Conservation (phyloP, 2,113 vertebrate species). For the Xiphias gladius region DNA sequence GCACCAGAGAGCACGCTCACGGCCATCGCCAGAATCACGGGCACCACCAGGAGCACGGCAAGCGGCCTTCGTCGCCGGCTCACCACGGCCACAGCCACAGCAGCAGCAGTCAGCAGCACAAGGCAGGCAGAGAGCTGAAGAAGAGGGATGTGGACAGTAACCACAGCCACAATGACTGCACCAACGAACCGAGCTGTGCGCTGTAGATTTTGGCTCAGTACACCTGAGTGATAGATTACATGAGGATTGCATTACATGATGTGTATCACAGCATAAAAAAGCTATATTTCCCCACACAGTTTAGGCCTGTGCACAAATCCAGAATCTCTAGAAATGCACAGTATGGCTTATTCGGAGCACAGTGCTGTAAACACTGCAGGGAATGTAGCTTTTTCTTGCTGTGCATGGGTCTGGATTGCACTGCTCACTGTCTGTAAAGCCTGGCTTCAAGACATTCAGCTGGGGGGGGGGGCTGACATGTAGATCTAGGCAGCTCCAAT, state of each 20-base stretch:
- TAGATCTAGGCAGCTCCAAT: conserved; percentile 61
- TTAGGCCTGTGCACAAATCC: conserved; percentile 39
- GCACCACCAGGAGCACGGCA: conserved; percentile 70
- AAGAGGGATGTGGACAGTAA: conserved; percentile 86
- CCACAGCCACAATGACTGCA: conserved; percentile 84
- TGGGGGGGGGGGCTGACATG: conserved; percentile 30
- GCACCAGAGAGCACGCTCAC: conserved; percentile 61
- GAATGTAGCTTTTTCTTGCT: conserved; percentile 63
- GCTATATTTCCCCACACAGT: conserved; percentile 66
- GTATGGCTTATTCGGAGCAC: conserved; percentile 34
- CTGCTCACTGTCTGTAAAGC: conserved; percentile 63
- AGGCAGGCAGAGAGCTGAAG: conserved; percentile 89
- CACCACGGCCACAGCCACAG: conserved; percentile 83
- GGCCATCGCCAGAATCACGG: conserved; percentile 80
- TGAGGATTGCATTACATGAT: conserved; percentile 58
- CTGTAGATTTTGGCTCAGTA: conserved; percentile 79
- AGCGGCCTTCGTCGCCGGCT: conserved; percentile 63
- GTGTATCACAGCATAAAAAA: conserved; percentile 65
- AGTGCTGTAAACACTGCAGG: conserved; percentile 48
- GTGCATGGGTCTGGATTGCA: conserved; percentile 46
- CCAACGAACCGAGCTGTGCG: conserved; percentile 86
- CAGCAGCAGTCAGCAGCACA: conserved; percentile 81
- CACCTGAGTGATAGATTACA: conserved; percentile 45
- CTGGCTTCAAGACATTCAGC: conserved; percentile 49
- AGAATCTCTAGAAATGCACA: conserved; percentile 35